These are phyloP conservation scores for Pteromalus puparum DNA, from an alignment of 1,140 invertebrate species.

Conservation along the genomic window DNA sequence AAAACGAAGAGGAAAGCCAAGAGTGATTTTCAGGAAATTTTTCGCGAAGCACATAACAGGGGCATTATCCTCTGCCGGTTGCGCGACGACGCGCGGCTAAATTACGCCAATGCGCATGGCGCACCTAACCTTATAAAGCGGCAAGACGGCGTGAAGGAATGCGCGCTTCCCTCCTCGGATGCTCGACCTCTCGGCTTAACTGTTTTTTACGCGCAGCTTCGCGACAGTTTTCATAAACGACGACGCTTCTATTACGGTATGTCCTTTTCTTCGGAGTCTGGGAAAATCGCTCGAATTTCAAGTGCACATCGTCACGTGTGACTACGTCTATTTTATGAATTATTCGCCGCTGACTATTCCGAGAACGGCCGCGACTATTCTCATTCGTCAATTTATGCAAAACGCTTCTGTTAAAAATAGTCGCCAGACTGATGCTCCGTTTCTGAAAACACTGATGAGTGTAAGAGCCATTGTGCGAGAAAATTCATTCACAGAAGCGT, in stretches of 20 bases:
- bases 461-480: too few relatives aligned
- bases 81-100: slow-evolving; percentile 10
- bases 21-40: background rate
- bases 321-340: background rate
- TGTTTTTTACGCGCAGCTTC: background rate
- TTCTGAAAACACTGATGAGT: too few relatives aligned
- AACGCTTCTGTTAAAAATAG: background rate
- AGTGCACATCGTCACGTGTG: background rate
- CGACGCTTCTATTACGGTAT: background rate
- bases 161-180: slow-evolving; percentile 45
- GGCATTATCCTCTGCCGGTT: slow-evolving; percentile 7
- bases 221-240: background rate
- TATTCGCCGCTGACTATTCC: background rate
- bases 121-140: slow-evolving; percentile 59
- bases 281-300: background rate
- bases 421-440: too few relatives aligned
- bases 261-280: background rate
- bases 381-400: slow-evolving; percentile 38
- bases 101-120: slow-evolving; percentile 56
- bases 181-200: background rate
- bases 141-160: slow-evolving; percentile 61
- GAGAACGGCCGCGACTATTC: background rate
- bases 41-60: background rate
- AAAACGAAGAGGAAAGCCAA: background rate
- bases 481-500: too few relatives aligned